These are phyloP conservation scores for Hylyphantes graminicola DNA, from an alignment of 1,140 invertebrate species.

Conservation along the genomic window DNA sequence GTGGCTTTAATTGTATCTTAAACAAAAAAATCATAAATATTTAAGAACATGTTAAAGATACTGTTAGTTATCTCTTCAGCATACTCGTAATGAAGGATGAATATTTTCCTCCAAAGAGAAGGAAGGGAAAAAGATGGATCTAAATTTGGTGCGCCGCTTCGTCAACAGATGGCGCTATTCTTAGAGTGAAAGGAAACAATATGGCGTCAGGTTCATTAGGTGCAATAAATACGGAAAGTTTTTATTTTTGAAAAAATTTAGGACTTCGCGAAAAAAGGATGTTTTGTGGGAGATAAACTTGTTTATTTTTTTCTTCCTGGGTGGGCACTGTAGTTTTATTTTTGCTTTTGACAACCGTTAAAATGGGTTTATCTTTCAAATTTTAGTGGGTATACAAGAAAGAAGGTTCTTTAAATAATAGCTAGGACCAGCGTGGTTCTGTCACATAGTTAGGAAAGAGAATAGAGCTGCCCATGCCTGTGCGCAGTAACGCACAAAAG, in stretches of 20 bases:
- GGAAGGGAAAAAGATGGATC: neutral
- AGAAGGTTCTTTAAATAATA: no score
- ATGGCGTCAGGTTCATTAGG: conserved; percentile 56
- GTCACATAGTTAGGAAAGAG: no score
- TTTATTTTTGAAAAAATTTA: conserved; percentile 26
- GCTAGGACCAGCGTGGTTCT: no score
- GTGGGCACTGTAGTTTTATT: conserved; percentile 4
- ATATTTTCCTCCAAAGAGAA: no score
- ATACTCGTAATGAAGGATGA: no score
- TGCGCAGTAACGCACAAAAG: no score
- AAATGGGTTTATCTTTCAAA: conserved; percentile 24
- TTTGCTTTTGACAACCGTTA: conserved; percentile 8
- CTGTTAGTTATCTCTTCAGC: no score
- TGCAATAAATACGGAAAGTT: conserved; percentile 31
- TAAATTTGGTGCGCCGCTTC: conserved; percentile 46
- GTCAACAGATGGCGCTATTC: conserved; percentile 56
- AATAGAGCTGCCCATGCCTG: no score
- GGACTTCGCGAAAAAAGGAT: neutral
- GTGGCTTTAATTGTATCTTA: no score
- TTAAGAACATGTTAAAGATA: no score
- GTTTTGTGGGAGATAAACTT: conserved; percentile 10
- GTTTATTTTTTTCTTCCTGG: conserved; percentile 21
- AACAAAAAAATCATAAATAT: no score
- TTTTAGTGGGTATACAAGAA: no score
- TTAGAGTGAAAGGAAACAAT: conserved; percentile 14